phyloP scores from a whole-genome alignment of 2,113 vertebrate species.

The Zosterops lateralis region DNA sequence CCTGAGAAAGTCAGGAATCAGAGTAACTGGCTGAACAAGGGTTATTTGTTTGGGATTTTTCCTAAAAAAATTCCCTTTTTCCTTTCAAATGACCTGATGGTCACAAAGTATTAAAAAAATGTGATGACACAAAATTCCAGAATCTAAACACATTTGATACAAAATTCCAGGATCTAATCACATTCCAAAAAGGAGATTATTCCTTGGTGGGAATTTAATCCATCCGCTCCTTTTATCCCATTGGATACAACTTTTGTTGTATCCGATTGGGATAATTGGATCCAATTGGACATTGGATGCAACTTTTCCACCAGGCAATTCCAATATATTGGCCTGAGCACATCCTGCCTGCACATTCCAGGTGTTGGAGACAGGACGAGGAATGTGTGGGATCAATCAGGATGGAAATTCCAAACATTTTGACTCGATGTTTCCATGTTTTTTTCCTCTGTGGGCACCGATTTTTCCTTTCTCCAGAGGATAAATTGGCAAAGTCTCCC shows the following conservation, averaged over 20 bases:
- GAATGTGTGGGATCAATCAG: not conserved
- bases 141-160: not conserved
- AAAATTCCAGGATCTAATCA: not conserved
- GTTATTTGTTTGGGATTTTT: fast-evolving
- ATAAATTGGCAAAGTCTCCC: not conserved
- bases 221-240: too few species aligned
- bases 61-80: fast-evolving
- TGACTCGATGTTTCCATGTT: not conserved
- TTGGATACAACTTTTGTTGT: not conserved
- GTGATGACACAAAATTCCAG: not conserved
- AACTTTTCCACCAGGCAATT: not conserved
- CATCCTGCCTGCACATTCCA: fast-evolving
- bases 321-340: not conserved
- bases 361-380: not conserved
- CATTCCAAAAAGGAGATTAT: not conserved
- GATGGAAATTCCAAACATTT: not conserved
- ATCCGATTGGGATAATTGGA: too few species aligned
- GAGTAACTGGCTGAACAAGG: not conserved
- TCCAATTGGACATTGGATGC: too few species aligned
- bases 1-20: not conserved
- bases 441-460: fast-evolving
- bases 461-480: not conserved
- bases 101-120: not conserved
- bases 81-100: too few species aligned
- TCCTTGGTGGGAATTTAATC: not conserved